These are phyloP conservation scores for Syrmaticus mikado DNA, from an alignment of 2,113 vertebrate genomes.

Conservation along the genomic window DNA sequence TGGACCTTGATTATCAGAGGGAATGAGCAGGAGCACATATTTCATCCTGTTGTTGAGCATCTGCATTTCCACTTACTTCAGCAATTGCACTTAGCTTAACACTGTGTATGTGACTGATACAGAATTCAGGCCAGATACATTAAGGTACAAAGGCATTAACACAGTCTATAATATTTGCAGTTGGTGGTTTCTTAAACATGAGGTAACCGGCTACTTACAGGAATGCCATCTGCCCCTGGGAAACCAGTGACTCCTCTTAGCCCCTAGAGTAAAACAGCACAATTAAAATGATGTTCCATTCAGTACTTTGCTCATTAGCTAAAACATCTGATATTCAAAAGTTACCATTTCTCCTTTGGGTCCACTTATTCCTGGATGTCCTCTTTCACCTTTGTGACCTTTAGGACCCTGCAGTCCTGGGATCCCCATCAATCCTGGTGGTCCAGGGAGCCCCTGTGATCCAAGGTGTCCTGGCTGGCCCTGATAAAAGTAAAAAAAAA, in stretches of 20 bases:
- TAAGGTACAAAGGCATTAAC: slow-evolving; percentile 29
- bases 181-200: slow-evolving; percentile 19
- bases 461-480: slow-evolving; percentile 89
- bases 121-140: background rate
- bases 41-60: background rate
- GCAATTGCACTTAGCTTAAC: background rate
- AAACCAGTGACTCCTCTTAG: slow-evolving; percentile 93
- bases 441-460: slow-evolving; percentile 84
- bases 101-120: background rate
- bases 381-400: slow-evolving; percentile 90
- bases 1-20: background rate
- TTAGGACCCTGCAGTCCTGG: slow-evolving; percentile 88
- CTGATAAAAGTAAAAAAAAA: slow-evolving; percentile 75
- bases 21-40: background rate
- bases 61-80: background rate
- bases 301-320: background rate
- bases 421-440: slow-evolving; percentile 85
- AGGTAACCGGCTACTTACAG: slow-evolving; percentile 82
- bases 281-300: background rate
- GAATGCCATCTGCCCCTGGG: slow-evolving; percentile 89
- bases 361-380: slow-evolving; percentile 82
- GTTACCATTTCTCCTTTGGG: slow-evolving; percentile 90
- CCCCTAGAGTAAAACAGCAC: slow-evolving; percentile 79
- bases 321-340: background rate
- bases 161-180: background rate